phyloP scores from a whole-genome alignment of 2,113 vertebrate genomes.

The Rhinogobius similis region DNA sequence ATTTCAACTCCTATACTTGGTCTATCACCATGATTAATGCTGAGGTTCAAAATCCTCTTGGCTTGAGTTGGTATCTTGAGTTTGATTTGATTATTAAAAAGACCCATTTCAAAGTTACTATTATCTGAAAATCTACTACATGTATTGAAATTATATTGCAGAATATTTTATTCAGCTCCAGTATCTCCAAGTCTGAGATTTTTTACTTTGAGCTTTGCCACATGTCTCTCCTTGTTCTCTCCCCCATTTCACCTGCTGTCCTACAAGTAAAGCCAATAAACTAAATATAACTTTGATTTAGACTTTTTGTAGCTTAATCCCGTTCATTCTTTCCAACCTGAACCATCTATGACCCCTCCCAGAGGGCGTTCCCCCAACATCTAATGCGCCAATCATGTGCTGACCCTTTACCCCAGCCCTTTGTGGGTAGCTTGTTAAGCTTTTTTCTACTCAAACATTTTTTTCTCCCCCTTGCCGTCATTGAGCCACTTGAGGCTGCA shows the following conservation, averaged over 20 bases:
- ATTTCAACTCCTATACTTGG: too few relatives aligned
- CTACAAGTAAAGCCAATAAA: background rate
- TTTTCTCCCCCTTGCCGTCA: conserved; percentile 53
- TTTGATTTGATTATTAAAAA: background rate
- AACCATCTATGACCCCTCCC: conserved; percentile 52
- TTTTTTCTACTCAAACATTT: conserved; percentile 68
- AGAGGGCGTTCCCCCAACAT: conserved; percentile 68
- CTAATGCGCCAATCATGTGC: conserved; percentile 67
- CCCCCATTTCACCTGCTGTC: background rate
- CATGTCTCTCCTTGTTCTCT: background rate
- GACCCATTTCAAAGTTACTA: background rate
- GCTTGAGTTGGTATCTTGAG: too few relatives aligned
- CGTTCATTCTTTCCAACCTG: conserved; percentile 12
- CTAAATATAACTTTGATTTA: background rate
- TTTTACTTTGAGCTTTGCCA: background rate
- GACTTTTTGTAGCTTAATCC: conserved; percentile 29
- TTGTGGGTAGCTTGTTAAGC: conserved; percentile 65
- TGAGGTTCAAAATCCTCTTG: too few relatives aligned
- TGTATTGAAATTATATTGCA: background rate
- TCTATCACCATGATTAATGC: too few relatives aligned
- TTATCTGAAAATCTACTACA: background rate
- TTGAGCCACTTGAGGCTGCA: conserved; percentile 73
- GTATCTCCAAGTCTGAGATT: background rate
- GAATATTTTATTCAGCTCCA: background rate
- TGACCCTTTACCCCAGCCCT: conserved; percentile 56